Base-by-base conservation (phyloP, 2,888 invertebrate species). In the Parnassius smintheus region DNA sequence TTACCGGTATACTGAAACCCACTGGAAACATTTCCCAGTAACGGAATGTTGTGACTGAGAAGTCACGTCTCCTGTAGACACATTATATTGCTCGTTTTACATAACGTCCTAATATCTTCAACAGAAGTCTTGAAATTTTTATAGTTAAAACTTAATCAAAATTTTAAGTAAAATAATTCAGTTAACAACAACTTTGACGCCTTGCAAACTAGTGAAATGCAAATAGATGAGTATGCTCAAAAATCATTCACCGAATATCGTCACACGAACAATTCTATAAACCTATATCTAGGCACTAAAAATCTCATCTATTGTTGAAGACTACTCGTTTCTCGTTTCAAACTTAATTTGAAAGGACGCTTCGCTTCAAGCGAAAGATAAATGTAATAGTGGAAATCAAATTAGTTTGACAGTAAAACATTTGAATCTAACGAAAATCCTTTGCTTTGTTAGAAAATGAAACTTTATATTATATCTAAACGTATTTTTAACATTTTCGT, bases 281-380 rank as follows among this genome's bases (percentile, higher is more conserved):
- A 56, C 46, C 53, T 57, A 57, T 25, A 13, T 35, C 35, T 35
- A 35, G 52, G 53, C 54, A 64, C 57, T 64, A 60, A 49, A 64
- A 64, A 60, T 64, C 60, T 57, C 64, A 59, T 64, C 64, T 64
- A 61, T 64, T 64, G 64, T 64, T 64, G 60, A 64, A 56, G 60
- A 60, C 64, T 60, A 60, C 53, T 64, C 64, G 64, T 60, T 60
- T 54, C 56, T 57, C 76, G 75, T 77, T 73, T 75, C 73, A 77
- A 80, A 81, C 75, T 79, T 77, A 77, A 81, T 81, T 81, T 75
- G 67, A 66, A 65, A 69, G 70, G 61, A 69, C 72, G 70, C 70
- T 76, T 78, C 71, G 68, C 70, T 70, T 72, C 72, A 70, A 76
- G 76, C 71, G 77, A 74, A 72, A 70, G 72, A 73, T 72, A 72